Base-by-base conservation (phyloP, 2,888 invertebrate species). In the Cepaea hortensis region DNA sequence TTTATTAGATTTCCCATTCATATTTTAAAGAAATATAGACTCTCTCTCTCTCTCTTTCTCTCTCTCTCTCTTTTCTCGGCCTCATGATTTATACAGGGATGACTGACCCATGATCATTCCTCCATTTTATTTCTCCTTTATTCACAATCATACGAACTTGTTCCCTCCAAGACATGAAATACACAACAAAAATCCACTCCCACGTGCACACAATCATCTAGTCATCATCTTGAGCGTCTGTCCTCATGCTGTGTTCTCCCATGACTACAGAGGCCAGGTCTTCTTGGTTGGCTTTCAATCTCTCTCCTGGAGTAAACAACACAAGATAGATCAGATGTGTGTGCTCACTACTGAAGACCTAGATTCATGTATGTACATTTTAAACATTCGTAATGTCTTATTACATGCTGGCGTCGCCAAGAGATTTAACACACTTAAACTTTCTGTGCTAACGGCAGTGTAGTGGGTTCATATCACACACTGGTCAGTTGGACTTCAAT, bases 231-330 rank as follows among this genome's bases (percentile, higher is more conserved):
- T 90, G 81, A 46, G 46, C 89, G 23, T 90, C 89, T 46, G 85
- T 89, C 80, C 88, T 86, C 0, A 85, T 79, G n/a, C 89, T 90
- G 77, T 89, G 90, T 35, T 90, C 90, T 11, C 92, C 93, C 90
- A 90, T 92, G 18, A 93, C 91, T 15, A 91, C 91, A 81, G 90
- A 89, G 2, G 91, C 92, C n/a, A 93, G 86, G 87, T 93, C 93
- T 85, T 91, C 91, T 81, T 90, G 90, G 61, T 91, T 91, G 23
- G 90, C 90, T 88, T 93, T 92, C 84, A 93, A 89, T 80, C 93
- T 88, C 68, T 93, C 93, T 83, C 93, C 93, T 93, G 87, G 3
- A 89, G 88, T 72, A 76, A 75, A 35, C 65, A 73, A 84, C 48
- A 48, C 2, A 11, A 72, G 11, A n/a, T n/a, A 15, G 3, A 72